Conservation (phyloP, 1,140 invertebrate species). For the Drosophila bipectinata region DNA sequence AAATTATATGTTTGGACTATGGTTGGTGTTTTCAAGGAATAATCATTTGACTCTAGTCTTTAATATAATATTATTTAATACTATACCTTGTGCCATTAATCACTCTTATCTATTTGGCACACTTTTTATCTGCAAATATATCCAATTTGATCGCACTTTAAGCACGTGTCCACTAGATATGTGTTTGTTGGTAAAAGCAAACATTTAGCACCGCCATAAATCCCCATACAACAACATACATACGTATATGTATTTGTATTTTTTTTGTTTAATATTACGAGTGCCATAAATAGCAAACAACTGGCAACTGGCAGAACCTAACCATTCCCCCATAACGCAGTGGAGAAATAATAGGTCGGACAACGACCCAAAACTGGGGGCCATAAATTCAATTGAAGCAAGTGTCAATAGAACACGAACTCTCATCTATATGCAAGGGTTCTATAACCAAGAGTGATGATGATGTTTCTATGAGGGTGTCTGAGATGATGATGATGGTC, state of each 20-base stretch:
- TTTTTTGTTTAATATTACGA: conserved; percentile 34
- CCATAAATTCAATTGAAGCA: conserved; percentile 68
- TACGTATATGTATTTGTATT: not conserved
- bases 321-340: not conserved
- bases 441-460: conserved; percentile 1
- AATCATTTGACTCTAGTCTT: too few relatives aligned
- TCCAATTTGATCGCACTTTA: conserved; percentile 21
- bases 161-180: conserved; percentile 27
- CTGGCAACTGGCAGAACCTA: conserved; percentile 37
- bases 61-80: not conserved
- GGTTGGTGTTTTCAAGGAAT: not conserved
- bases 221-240: conserved; percentile 14
- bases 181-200: conserved; percentile 5
- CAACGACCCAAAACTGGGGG: conserved; percentile 57
- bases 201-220: conserved; percentile 36
- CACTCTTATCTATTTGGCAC: conserved; percentile 19
- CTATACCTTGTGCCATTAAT: not conserved
- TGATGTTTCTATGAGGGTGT: conserved; percentile 1
- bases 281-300: conserved; percentile 44
- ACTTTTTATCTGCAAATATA: conserved; percentile 15
- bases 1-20: conserved; percentile 23
- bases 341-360: conserved; percentile 42
- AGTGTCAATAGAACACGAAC: conserved; percentile 68
- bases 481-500: not conserved
- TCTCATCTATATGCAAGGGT: conserved; percentile 43